Evolutionary conservation across 2,797 vertebrate species (phyloP), one percentile per base, ranked within the genome.

Genomic region (Hyperoplus lanceolatus): DNA sequence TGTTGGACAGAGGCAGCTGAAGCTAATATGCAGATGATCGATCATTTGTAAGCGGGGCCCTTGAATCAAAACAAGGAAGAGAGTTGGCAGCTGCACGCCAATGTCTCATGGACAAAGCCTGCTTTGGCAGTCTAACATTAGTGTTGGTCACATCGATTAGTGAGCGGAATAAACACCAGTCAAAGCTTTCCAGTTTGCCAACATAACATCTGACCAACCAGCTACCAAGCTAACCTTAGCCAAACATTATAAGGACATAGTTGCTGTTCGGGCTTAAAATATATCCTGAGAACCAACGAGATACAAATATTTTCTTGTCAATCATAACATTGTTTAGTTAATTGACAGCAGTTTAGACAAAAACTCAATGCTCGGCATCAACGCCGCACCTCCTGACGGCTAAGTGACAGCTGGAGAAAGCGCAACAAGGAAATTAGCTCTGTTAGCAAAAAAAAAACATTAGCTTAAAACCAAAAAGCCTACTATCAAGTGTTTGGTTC

Each of bases 351-450:
- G 11, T 46, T 50, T 43, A 13, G 74, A 8, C 42, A 21, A 5
- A 0, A 1, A 42, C 4, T 48, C 11, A 8, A 1, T 18, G 63
- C 29, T 59, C 36, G 15, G 15, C 41, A 70, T 63, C 66, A 53
- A 73, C 70, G 75, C 73, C 75, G 65, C 82, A 78, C 62, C 74
- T 61, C 61, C 73, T 81, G 73, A 59, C 72, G 83, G 83, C 79
- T 86, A 62, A 58, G 63, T 87, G 88, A 92, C 92, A 93, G 90
- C 89, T 85, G 87, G 81, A 83, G n/a, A 55, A 79, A 89, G 83
- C 75, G 86, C 89, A 90, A 93, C 92, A 89, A 90, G 91, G 88
- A 90, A 92, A 93, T 91, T 91, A 94, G 91, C 93, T 46, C 78
- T 41, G 88, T 91, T 90, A 91, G 92, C 91, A 76, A 43, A 48